Evolutionary conservation across 2,797 vertebrate genomes (phyloP).

Genomic region (Distichodus sexfasciatus): DNA sequence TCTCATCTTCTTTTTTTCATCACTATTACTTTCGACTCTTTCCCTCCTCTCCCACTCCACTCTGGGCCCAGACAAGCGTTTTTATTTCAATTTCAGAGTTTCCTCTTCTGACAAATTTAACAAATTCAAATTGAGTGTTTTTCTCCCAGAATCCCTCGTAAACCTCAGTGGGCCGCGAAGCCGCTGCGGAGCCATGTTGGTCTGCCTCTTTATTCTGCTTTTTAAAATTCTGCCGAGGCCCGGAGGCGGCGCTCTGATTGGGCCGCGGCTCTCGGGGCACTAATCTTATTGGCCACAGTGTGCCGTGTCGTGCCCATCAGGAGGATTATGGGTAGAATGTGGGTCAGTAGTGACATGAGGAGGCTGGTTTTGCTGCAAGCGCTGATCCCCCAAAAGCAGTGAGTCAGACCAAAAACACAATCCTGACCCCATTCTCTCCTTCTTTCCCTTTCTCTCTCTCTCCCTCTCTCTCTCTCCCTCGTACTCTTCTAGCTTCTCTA

Average conservation of each 20-base stretch:
- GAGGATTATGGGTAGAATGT: constrained; percentile 24
- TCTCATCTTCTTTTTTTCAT: too few relatives aligned
- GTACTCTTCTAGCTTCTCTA: neutral
- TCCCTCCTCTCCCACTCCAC: too few relatives aligned
- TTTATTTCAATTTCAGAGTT: too few relatives aligned
- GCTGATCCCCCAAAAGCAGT: neutral
- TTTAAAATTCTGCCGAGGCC: constrained; percentile 1
- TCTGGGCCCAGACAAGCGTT: too few relatives aligned
- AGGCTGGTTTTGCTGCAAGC: neutral
- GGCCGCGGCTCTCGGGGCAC: constrained; percentile 4
- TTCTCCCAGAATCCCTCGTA: too few relatives aligned
- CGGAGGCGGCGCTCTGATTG: constrained; percentile 31
- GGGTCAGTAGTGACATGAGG: constrained; percentile 28
- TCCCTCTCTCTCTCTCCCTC: neutral
- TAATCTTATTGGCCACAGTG: constrained; percentile 35
- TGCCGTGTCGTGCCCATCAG: constrained; percentile 43
- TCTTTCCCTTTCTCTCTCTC: neutral
- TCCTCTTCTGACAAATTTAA: too few relatives aligned
- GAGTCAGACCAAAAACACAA: neutral
- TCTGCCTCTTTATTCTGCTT: too few relatives aligned
- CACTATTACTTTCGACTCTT: too few relatives aligned
- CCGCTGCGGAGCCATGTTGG: too few relatives aligned
- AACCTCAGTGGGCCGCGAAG: too few relatives aligned
- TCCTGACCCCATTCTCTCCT: constrained; percentile 15
- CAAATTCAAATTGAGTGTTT: too few relatives aligned